Percentiles rank a stretch among this genome's conserved stretches.
These are phyloP conservation scores for Takifugu bimaculatus DNA, from an alignment of 2,113 vertebrate genomes.

Conservation along the genomic window DNA sequence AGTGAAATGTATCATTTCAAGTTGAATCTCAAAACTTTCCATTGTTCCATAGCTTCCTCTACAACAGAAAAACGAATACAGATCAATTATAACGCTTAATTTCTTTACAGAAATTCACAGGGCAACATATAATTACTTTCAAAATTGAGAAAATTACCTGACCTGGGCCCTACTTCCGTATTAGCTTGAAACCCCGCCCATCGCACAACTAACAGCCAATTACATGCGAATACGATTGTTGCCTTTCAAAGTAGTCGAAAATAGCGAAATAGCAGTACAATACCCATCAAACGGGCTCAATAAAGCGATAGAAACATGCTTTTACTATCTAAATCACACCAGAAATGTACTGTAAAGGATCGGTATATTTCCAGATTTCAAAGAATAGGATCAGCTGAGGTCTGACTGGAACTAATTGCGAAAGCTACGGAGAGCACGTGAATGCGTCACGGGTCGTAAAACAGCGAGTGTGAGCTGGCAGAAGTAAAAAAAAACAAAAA, in stretches of 20 bases:
- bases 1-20: too few species aligned
- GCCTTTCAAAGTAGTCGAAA: neutral
- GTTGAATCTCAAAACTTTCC: too few species aligned
- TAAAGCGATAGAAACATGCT: neutral
- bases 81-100: too few species aligned
- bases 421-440: conserved; percentile 11
- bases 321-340: too few species aligned
- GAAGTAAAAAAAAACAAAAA: conserved; percentile 58
- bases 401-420: neutral
- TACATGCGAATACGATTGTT: neutral
- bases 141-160: neutral
- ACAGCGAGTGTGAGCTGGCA: conserved; percentile 69
- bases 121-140: too few species aligned
- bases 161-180: neutral
- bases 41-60: too few species aligned
- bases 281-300: neutral
- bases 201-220: conserved; percentile 44
- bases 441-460: conserved; percentile 71
- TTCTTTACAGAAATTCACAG: too few species aligned
- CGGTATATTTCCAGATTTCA: neutral
- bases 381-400: neutral
- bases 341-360: neutral
- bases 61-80: too few species aligned
- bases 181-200: conserved; percentile 36
- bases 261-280: neutral